These are phyloP conservation scores for Vicugna pacos DNA, from an alignment of 2,113 vertebrate genomes.

Conservation along the genomic window DNA sequence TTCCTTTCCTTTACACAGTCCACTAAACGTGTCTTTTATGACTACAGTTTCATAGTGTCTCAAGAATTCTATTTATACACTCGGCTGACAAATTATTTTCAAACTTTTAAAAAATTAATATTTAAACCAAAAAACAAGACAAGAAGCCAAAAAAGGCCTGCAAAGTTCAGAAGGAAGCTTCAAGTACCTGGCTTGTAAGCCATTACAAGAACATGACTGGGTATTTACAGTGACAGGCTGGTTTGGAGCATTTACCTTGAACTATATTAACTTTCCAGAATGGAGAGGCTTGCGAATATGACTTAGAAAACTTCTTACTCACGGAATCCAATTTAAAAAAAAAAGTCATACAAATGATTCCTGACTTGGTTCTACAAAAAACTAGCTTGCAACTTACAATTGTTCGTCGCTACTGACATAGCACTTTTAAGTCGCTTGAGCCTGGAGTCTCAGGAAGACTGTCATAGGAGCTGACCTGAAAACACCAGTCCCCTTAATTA, in stretches of 20 bases:
- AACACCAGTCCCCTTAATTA: background rate
- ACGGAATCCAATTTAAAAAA: background rate
- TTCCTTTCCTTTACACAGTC: background rate
- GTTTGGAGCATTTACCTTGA: background rate
- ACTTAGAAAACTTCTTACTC: conserved; percentile 25
- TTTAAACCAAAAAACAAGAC: background rate
- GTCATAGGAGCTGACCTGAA: background rate
- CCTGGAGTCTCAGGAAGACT: background rate
- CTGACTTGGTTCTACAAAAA: background rate
- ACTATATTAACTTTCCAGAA: background rate
- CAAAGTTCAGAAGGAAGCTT: conserved; percentile 6
- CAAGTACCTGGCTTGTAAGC: background rate
- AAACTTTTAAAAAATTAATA: background rate
- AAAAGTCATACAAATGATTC: background rate
- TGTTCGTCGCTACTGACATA: background rate
- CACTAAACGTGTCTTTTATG: background rate
- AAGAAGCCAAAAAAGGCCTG: background rate
- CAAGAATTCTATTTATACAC: background rate
- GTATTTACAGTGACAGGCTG: background rate
- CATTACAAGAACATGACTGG: background rate
- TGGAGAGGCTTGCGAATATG: background rate
- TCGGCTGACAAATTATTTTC: background rate
- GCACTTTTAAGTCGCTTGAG: background rate
- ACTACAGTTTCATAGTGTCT: background rate
- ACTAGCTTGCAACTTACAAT: conserved; percentile 13